Percentiles rank a stretch among this genome's conserved stretches.
phyloP scores from a whole-genome alignment of 2,888 invertebrate species.

The Lycophotia porphyrea region DNA sequence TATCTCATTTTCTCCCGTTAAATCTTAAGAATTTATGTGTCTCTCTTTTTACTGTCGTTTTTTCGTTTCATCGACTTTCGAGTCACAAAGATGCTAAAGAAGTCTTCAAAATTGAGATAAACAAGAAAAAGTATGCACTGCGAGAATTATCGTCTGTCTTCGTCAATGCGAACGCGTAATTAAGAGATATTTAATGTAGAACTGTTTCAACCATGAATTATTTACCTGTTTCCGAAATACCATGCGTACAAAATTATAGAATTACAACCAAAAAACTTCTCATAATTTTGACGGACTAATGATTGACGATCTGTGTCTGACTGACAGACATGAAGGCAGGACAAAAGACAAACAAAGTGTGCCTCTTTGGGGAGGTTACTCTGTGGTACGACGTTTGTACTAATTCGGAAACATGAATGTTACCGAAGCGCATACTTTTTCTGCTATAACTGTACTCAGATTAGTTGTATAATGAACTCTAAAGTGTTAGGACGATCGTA shows the following conservation, averaged over 20 bases:
- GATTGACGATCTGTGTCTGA: too few species aligned
- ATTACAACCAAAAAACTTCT: not conserved
- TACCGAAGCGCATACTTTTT: not conserved
- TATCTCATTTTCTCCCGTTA: too few species aligned
- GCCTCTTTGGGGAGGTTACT: not conserved
- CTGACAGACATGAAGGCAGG: too few species aligned
- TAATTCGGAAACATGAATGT: not conserved
- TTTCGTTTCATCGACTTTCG: too few species aligned
- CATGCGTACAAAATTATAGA: not conserved
- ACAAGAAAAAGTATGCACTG: not conserved
- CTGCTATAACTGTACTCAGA: not conserved
- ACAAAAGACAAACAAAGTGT: not conserved
- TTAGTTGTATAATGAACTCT: not conserved
- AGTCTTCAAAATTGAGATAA: too few species aligned
- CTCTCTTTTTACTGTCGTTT: too few species aligned
- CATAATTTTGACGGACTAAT: not conserved
- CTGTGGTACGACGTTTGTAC: not conserved
- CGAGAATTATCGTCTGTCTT: not conserved
- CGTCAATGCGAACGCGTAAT: not conserved
- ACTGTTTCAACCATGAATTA: not conserved
- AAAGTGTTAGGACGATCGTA: conserved; percentile 26
- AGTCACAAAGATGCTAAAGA: too few species aligned
- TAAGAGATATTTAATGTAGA: not conserved
- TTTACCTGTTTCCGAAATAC: not conserved
- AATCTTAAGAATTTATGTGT: too few species aligned